These are phyloP conservation scores for Nesogale talazaci DNA, from an alignment of 2,113 vertebrate genomes.

Conservation along the genomic window DNA sequence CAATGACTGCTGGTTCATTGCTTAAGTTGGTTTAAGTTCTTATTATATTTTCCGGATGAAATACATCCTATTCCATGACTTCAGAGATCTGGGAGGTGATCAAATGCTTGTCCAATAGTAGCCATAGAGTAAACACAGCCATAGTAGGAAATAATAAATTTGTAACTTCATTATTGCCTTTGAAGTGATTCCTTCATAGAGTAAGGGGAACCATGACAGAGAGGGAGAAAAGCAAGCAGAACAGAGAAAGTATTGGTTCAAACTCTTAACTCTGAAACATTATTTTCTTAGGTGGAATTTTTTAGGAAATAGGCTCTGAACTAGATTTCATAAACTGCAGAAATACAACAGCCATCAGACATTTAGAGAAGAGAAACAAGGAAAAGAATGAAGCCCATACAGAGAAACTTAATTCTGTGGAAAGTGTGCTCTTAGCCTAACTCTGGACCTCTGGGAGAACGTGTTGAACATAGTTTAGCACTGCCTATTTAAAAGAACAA, in stretches of 20 bases:
- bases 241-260: background rate
- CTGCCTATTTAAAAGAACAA: background rate
- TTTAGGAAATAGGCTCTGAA: background rate
- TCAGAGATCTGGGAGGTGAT: conserved; percentile 1
- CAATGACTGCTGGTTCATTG: conserved; percentile 23
- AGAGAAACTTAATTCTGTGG: background rate
- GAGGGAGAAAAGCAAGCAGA: background rate
- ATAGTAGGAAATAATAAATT: background rate
- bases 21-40: background rate
- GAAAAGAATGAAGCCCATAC: background rate
- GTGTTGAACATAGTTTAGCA: background rate
- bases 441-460: background rate
- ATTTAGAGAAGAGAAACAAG: background rate
- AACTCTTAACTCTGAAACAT: background rate
- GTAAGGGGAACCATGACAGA: background rate
- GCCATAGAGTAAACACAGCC: background rate
- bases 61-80: background rate
- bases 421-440: fast-evolving
- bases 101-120: background rate
- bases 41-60: conserved; percentile 1
- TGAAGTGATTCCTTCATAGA: background rate
- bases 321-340: background rate
- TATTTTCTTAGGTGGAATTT: background rate
- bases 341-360: background rate
- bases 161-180: background rate